Evolutionary conservation across 2,888 invertebrate species (phyloP).

Genomic region (Tinea pellionella): DNA sequence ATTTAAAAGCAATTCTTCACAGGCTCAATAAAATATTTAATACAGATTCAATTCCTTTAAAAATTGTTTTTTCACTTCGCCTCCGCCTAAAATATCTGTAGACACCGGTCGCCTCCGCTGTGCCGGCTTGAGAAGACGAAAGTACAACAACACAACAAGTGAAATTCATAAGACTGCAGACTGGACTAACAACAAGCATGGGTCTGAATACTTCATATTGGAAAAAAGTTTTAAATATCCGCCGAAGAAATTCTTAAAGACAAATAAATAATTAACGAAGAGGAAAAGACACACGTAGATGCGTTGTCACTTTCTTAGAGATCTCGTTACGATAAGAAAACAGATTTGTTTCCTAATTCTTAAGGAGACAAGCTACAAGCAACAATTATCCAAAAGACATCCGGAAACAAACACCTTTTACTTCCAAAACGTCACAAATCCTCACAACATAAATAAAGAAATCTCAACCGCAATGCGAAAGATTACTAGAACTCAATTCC

Average conservation of each 20-base stretch:
- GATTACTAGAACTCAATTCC: constrained; percentile 27
- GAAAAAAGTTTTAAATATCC: background rate
- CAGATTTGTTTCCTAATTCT: constrained; percentile 63
- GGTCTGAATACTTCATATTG: too few relatives aligned
- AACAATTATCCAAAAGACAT: constrained; percentile 60
- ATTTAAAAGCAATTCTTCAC: constrained; percentile 6
- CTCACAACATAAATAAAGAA: background rate
- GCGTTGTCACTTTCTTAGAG: constrained; percentile 20
- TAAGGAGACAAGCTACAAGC: constrained; percentile 62
- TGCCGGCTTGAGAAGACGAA: too few relatives aligned
- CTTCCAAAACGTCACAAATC: background rate
- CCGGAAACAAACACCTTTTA: constrained; percentile 19
- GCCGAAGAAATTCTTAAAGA: constrained; percentile 22
- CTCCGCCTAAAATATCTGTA: too few relatives aligned
- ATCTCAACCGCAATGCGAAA: constrained; percentile 25
- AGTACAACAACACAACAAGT: too few relatives aligned
- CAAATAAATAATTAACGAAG: constrained; percentile 21
- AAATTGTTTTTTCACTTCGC: too few relatives aligned
- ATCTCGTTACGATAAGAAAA: constrained; percentile 57
- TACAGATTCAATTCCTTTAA: constrained; percentile 18
- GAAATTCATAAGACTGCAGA: too few relatives aligned
- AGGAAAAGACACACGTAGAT: background rate
- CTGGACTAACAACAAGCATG: too few relatives aligned
- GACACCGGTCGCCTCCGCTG: too few relatives aligned
- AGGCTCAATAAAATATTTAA: constrained; percentile 17